A percentile compares a stretch with the other conserved stretches of the same genome.
phyloP scores from a whole-genome alignment of 2,113 vertebrate species.

The Nyctibius bracteatus region DNA sequence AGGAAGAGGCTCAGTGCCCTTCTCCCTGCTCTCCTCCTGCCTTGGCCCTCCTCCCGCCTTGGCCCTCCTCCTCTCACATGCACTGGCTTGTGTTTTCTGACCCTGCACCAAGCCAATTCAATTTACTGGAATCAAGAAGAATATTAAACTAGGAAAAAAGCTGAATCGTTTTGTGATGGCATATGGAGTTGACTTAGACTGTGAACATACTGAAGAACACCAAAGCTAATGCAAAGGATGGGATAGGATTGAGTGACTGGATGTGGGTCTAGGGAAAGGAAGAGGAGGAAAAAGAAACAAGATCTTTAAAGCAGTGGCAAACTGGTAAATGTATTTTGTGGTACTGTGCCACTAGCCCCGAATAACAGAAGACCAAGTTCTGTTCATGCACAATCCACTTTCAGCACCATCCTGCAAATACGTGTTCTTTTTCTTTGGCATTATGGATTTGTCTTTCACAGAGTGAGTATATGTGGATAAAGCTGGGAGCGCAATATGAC shows the following conservation, averaged over 20 bases:
- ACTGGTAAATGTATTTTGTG: background rate
- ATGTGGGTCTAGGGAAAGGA: background rate
- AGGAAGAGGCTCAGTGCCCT: background rate
- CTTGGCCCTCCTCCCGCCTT: background rate
- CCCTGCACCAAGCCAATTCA: background rate
- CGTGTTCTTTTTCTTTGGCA: background rate
- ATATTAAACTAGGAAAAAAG: background rate
- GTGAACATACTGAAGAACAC: background rate
- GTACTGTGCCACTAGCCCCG: background rate
- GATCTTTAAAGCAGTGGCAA: background rate
- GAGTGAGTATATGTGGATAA: background rate
- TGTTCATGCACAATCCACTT: background rate
- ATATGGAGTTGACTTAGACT: background rate
- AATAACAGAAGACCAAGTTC: background rate
- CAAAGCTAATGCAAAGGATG: background rate
- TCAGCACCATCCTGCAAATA: background rate
- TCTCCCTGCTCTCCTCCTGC: background rate
- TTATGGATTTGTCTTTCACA: background rate
- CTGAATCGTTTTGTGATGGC: background rate
- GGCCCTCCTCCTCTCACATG: background rate
- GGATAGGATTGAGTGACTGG: background rate
- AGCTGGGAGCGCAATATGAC: background rate
- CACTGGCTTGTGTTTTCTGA: conserved; percentile 17
- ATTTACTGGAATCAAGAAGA: background rate
- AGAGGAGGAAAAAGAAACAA: background rate